phyloP scores from a whole-genome alignment of 2,113 vertebrate genomes.

The Corydoras sp. region DNA sequence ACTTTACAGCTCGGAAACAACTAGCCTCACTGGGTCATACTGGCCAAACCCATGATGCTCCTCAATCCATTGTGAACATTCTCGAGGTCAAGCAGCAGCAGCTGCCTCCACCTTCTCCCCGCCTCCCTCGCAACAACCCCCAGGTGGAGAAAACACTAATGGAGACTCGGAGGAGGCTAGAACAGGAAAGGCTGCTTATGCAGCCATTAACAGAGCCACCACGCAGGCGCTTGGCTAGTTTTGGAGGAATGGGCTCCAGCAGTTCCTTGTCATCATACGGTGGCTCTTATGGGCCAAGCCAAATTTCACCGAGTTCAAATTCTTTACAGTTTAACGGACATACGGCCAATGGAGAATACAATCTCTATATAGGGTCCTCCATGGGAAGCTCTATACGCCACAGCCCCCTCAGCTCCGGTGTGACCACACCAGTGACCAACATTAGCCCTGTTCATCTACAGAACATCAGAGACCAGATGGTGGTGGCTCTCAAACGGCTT shows the following conservation, averaged over 20 bases:
- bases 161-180: constrained; percentile 88
- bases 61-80: constrained; percentile 61
- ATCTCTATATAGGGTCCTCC: constrained; percentile 72
- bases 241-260: constrained; percentile 85
- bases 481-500: constrained; percentile 81
- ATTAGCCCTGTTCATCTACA: constrained; percentile 91
- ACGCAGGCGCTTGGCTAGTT: constrained; percentile 88
- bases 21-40: constrained; percentile 39
- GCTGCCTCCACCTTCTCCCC: constrained; percentile 81
- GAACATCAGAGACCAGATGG: constrained; percentile 96
- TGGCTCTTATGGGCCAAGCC: constrained; percentile 67
- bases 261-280: constrained; percentile 84
- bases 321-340: constrained; percentile 76
- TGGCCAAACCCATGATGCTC: constrained; percentile 58
- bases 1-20: constrained; percentile 62
- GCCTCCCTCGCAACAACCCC: constrained; percentile 79
- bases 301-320: constrained; percentile 63
- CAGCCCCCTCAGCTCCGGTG: constrained; percentile 89
- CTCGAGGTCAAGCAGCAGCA: constrained; percentile 70
- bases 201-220: constrained; percentile 71
- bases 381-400: constrained; percentile 89
- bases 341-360: constrained; percentile 74
- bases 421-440: constrained; percentile 87
- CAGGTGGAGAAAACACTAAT: constrained; percentile 96
- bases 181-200: constrained; percentile 85